These are phyloP conservation scores for Mastomys natalensis DNA, from an alignment of 2,113 vertebrate genomes.

Conservation along the genomic window DNA sequence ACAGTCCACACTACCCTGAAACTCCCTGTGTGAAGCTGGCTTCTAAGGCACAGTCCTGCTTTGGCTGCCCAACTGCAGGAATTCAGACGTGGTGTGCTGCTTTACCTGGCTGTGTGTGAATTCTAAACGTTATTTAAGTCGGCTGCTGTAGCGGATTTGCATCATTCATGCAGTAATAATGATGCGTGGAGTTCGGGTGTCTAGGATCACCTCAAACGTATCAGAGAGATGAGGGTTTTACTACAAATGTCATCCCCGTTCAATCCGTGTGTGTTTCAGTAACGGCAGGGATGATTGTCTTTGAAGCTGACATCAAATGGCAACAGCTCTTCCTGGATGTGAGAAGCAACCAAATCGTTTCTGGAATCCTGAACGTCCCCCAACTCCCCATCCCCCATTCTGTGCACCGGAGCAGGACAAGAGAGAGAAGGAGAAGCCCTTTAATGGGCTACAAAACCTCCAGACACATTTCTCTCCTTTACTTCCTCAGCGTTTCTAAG, in stretches of 20 bases:
- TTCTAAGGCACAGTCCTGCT: neutral
- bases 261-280: neutral
- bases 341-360: conserved; percentile 4
- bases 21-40: neutral
- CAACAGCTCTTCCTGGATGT: conserved; percentile 13
- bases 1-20: neutral
- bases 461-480: neutral
- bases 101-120: neutral
- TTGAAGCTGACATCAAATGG: conserved; percentile 34
- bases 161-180: neutral
- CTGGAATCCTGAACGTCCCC: neutral
- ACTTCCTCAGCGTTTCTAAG: conserved; percentile 60
- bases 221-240: neutral
- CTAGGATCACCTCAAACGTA: neutral
- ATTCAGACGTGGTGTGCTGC: too few relatives aligned
- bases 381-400: neutral
- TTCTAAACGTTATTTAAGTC: conserved; percentile 22
- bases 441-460: neutral
- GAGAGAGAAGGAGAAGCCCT: conserved; percentile 1
- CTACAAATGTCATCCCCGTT: neutral
- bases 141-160: neutral
- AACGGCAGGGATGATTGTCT: neutral
- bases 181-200: neutral
- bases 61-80: neutral
- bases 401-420: neutral